Evolutionary conservation across 92 coral and sea anemone species (phyloP), one percentile per base, ranked within the genome.

Genomic region (Epizoanthus ramosus): DNA sequence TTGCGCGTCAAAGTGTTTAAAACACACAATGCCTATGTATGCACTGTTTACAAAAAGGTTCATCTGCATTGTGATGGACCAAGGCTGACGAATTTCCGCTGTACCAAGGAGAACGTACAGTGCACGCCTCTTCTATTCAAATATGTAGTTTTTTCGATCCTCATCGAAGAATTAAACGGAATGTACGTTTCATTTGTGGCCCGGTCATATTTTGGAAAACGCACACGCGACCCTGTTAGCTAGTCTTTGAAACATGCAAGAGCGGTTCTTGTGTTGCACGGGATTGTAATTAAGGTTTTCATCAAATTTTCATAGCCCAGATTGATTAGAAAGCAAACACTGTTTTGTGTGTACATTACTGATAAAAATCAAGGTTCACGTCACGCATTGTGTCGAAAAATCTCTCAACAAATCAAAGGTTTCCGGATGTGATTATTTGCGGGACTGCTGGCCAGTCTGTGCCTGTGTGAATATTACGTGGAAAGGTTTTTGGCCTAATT

Each of bases 241-340:
- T 9, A 13, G 54, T 50, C 15, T 50, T 10, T 50, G 54, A 13
- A 50, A 50, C 54, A 50, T 13, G 14, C 54, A 13, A 8, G 17
- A 47, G 53, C 17, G 8, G 1, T 69, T 41, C 50, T 43, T 35
- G 52, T 43, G 24, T 60, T 43, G 63, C 59, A 19, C 63, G 47
- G 47, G 8, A 60, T 43, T 60, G 54, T 77, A 77, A 59, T 77
- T 77, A 77, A 61, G 59, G 21, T 53, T 59, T 76, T 76, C 69
- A 76, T 76, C 81, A 76, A 76, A 33, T 74, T 76, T 77, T 77
- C 56, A 77, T 77, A 59, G 41, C 58, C 33, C 15, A 39, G 82
- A 77, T 77, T 77, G 70, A 77, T 61, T 45, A 77, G 43, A 72
- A 77, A 77, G 39, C 82, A 77, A 77, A 77, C 82, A 41, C n/a